Base-by-base conservation (phyloP, 2,113 vertebrate species). In the Columba janthina region DNA sequence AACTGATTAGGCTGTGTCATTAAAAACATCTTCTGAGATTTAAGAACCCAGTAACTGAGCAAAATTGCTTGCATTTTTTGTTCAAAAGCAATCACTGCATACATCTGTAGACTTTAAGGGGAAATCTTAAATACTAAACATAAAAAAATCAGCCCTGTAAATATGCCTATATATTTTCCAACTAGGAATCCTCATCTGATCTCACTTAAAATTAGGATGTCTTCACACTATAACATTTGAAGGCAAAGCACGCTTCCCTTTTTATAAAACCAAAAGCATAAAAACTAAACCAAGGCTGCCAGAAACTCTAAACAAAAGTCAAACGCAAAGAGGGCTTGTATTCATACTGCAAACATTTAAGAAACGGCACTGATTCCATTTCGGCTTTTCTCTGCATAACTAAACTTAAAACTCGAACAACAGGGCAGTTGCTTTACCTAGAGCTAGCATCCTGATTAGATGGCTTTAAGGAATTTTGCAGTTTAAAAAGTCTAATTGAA, bases 1-100 rank as follows among this genome's bases (percentile, higher is more conserved):
- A 95, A 88, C 93, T 96, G 95, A 97, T 96, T 96, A 95, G 93
- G 94, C 96, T 95, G 62, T 72, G 82, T 94, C 96, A 95, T 97
- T 97, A 96, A 96, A 95, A 97, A 96, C 77, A 96, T 73, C 88
- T 77, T 69, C 74, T 38, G 38, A 92, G 89, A 97, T 95, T 97
- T 97, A 97, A 90, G 72, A 97, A 66, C 90, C 92, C 92, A 95
- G 90, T 65, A 90, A 84, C 91, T 83, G 90, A 97, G 67, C 80
- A 88, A 94, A 96, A 98, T 4, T 88, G 79, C 94, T 90, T 91
- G 81, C 50, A 78, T 95, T 95, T 96, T 93, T 89, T 73, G 82
- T 92, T 89, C 60, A 81, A 76, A 69, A 96, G 92, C 44, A 44
- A 81, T 79, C 71, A 76, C 69, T 61, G 76, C 94, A 62, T 70